phyloP scores from a whole-genome alignment of 2,113 vertebrate species.

The Pavo muticus region DNA sequence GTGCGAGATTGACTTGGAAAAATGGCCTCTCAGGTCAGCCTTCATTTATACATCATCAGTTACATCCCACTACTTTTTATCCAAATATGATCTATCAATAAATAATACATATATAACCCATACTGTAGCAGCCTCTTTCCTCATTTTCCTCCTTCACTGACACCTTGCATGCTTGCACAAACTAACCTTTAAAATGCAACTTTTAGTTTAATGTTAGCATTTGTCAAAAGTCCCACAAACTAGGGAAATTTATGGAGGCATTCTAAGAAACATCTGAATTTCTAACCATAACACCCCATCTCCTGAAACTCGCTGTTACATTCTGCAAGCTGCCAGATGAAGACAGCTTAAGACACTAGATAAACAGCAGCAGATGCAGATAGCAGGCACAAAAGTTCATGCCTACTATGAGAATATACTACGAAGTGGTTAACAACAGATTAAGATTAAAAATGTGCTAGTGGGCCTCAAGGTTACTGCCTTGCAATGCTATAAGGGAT shows the following conservation, averaged over 20 bases:
- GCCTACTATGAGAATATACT: neutral
- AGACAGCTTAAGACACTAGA: neutral
- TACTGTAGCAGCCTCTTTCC: neutral
- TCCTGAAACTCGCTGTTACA: neutral
- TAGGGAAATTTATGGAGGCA: neutral
- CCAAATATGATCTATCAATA: neutral
- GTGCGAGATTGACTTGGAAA: neutral
- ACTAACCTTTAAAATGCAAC: neutral
- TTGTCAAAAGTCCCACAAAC: neutral
- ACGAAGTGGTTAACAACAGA: neutral
- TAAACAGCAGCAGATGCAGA: neutral
- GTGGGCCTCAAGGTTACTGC: neutral
- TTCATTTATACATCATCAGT: neutral
- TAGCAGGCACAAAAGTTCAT: neutral
- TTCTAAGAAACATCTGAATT: neutral
- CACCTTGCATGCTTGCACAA: neutral
- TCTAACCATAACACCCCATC: neutral
- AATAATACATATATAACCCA: neutral
- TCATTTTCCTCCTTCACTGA: neutral
- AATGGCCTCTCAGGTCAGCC: neutral
- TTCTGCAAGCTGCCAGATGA: neutral
- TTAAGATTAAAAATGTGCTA: neutral
- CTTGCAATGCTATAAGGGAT: neutral
- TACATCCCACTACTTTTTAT: neutral
- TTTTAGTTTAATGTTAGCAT: neutral